phyloP scores from a whole-genome alignment of 2,888 invertebrate genomes.

The Xestoiulus laeticollis region DNA sequence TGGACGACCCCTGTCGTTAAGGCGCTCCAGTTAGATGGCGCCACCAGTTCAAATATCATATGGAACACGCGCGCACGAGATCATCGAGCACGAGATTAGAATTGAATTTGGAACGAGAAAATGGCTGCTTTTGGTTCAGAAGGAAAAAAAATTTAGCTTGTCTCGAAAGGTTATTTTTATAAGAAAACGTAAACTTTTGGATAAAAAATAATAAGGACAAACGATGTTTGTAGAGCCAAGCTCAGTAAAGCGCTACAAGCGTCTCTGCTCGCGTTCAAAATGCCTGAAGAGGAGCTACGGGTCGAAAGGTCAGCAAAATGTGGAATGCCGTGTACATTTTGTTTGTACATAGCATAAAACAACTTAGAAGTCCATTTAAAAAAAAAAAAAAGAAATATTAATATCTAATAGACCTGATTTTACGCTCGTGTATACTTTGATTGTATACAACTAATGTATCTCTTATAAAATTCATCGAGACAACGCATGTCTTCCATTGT shows the following conservation, averaged over 20 bases:
- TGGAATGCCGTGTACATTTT: not conserved
- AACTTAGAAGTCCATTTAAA: not conserved
- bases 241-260: too few species aligned
- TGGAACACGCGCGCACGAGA: too few species aligned
- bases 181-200: not conserved
- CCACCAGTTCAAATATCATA: not conserved
- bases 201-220: not conserved
- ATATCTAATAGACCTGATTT: conserved; percentile 7
- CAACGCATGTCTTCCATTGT: conserved; percentile 26
- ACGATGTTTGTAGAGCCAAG: not conserved
- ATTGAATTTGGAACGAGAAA: not conserved
- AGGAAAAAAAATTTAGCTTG: not conserved
- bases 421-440: conserved; percentile 1
- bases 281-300: not conserved
- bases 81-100: too few species aligned
- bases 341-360: not conserved
- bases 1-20: not conserved
- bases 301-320: not conserved
- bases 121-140: not conserved
- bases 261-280: not conserved
- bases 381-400: not conserved
- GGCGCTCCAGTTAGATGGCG: not conserved
- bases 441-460: conserved; percentile 12
- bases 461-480: conserved; percentile 20
- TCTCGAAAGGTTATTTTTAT: not conserved